phyloP scores from a whole-genome alignment of 1,140 invertebrate species.

The Alviniconcha marisindica region DNA sequence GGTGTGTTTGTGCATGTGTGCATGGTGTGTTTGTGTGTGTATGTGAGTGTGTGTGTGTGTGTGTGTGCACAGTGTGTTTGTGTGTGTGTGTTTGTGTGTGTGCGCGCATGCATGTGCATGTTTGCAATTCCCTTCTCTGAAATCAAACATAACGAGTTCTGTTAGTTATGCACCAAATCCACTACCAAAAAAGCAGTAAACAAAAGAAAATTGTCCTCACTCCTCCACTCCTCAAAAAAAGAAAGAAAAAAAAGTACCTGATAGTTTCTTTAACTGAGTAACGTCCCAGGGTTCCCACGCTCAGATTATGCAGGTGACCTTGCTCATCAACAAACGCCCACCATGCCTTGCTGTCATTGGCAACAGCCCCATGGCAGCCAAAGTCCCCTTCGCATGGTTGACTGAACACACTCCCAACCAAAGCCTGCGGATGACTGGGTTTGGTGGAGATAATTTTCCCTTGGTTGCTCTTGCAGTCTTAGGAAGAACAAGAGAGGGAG shows the following conservation, averaged over 20 bases:
- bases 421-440: not conserved
- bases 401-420: not conserved
- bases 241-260: conserved; percentile 5
- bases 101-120: too few relatives aligned
- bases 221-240: too few relatives aligned
- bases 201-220: not conserved
- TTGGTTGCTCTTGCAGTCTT: not conserved
- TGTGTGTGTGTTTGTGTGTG: too few relatives aligned
- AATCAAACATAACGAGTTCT: too few relatives aligned
- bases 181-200: too few relatives aligned
- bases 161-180: too few relatives aligned
- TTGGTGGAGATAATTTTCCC: not conserved
- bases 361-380: not conserved
- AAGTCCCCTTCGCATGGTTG: not conserved
- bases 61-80: too few relatives aligned
- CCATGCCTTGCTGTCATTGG: not conserved
- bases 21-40: too few relatives aligned
- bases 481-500: too few relatives aligned
- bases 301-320: not conserved
- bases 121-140: too few relatives aligned
- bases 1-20: too few relatives aligned
- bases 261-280: not conserved
- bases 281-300: not conserved
- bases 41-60: too few relatives aligned
- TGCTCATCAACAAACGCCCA: not conserved